Base-by-base conservation (phyloP, 2,888 invertebrate species). In the Lepetodrilus schrolli region DNA sequence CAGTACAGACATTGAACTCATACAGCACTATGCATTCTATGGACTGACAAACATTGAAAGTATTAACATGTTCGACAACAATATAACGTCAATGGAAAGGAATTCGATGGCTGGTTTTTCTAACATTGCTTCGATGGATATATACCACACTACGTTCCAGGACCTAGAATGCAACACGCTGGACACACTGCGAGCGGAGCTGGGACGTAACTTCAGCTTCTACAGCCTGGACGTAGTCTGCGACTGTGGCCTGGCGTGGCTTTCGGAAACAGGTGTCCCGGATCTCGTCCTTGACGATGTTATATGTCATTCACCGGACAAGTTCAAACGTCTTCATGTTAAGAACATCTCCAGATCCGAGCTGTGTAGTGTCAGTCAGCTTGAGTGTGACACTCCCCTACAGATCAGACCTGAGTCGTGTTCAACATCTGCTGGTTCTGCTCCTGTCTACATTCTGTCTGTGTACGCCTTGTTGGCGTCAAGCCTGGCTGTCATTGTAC, bases 151-250 rank as follows among this genome's bases (percentile, higher is more conserved):
- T 8, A 47, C 26, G 43, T 30, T 68, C 10, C 21, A 21, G 5
- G 17, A 30, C n/a, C 43, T 68, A 13, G 68, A 47, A 21, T 68
- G 68, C 17, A 30, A 68, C 47, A 68, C 68, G 2, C 17, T 68
- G 5, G 68, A 68, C 21, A 26, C 2, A 17, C 47, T 68, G 13
- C 21, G 58, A 34, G 10, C n/a, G 7, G 47, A 7, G 21, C n/a
- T 43, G 23, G 68, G 47, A 21, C 5, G 17, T 0, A 43, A 8
- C 13, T 68, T 68, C 47, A 38, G 47, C n/a, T 47, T 68, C 13
- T 47, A 30, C 21, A 43, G 43, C 43, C 23, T 68, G 13, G 23
- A n/a, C 13, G 4, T 68, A 2, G 26, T 26, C 23, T 68, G 68
- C 47, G 47, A 68, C 30, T 68, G 68, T 47, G 47, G 47, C 0